Evolutionary conservation across 2,797 vertebrate genomes (phyloP).

Genomic region (Denticeps clupeoides): DNA sequence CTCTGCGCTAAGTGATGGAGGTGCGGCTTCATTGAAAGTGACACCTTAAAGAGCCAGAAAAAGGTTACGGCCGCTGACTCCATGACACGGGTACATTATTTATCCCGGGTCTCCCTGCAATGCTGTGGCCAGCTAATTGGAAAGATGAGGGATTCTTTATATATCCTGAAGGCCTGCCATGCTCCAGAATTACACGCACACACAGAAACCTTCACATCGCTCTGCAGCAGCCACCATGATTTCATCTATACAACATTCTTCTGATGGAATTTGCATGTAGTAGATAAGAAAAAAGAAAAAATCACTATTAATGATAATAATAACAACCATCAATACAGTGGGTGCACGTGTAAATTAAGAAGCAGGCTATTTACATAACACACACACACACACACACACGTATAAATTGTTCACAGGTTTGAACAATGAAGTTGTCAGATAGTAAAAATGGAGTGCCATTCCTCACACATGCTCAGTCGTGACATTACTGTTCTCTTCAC

Average conservation of each 20-base stretch:
- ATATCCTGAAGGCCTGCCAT: constrained; percentile 17
- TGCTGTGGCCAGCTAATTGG: constrained; percentile 32
- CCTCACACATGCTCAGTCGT: neutral
- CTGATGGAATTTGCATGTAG: too few species aligned
- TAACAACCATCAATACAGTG: too few species aligned
- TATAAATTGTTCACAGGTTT: neutral
- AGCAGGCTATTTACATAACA: too few species aligned
- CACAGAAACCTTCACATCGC: neutral
- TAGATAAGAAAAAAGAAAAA: too few species aligned
- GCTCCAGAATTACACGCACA: constrained; percentile 8
- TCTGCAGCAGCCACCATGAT: too few species aligned
- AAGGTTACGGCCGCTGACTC: constrained; percentile 62
- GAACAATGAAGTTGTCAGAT: neutral
- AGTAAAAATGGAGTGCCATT: neutral
- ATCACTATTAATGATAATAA: too few species aligned
- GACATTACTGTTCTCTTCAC: neutral
- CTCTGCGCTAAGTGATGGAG: constrained; percentile 51
- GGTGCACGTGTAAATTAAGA: too few species aligned
- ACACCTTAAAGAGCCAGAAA: constrained; percentile 64
- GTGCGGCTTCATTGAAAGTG: constrained; percentile 58
- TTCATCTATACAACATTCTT: too few species aligned
- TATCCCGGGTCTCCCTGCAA: constrained; percentile 35
- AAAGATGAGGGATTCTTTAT: constrained; percentile 33
- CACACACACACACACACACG: too few species aligned
- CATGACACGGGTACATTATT: constrained; percentile 57